phyloP scores from a whole-genome alignment of 2,113 vertebrate species.

The Piprites chloris region DNA sequence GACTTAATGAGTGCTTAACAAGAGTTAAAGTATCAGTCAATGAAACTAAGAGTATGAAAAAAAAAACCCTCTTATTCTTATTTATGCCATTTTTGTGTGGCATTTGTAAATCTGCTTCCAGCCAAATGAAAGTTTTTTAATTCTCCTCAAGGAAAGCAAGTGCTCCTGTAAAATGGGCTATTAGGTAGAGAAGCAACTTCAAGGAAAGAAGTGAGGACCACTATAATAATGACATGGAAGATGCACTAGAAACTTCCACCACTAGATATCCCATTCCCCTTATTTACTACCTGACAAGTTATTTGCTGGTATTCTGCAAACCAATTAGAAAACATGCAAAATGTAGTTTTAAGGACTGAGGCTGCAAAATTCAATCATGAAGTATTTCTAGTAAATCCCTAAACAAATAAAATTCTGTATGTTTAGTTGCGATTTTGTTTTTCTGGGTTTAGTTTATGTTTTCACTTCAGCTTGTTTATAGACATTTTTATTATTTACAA shows the following conservation, averaged over 20 bases:
- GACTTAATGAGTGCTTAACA: not conserved
- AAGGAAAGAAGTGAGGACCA: not conserved
- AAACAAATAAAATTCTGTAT: not conserved
- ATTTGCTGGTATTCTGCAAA: not conserved
- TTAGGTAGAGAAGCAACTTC: not conserved
- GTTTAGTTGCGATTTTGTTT: not conserved
- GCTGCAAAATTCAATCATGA: not conserved
- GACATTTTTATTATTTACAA: not conserved
- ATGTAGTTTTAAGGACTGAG: not conserved
- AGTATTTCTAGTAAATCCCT: not conserved
- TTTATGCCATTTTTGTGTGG: not conserved
- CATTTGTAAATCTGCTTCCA: not conserved
- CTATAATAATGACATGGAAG: not conserved
- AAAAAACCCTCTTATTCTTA: not conserved
- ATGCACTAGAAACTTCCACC: not conserved
- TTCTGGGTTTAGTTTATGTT: accelerated
- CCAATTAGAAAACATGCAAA: not conserved
- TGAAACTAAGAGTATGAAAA: not conserved
- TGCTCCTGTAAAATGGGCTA: not conserved
- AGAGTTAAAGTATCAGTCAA: not conserved
- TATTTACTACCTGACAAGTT: not conserved
- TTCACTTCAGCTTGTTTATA: not conserved
- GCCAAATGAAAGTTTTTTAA: not conserved
- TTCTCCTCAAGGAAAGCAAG: not conserved
- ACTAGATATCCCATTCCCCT: not conserved